Evolutionary conservation across 2,113 vertebrate species (phyloP), one percentile per base, ranked within the genome.

Genomic region (Malurus melanocephalus): DNA sequence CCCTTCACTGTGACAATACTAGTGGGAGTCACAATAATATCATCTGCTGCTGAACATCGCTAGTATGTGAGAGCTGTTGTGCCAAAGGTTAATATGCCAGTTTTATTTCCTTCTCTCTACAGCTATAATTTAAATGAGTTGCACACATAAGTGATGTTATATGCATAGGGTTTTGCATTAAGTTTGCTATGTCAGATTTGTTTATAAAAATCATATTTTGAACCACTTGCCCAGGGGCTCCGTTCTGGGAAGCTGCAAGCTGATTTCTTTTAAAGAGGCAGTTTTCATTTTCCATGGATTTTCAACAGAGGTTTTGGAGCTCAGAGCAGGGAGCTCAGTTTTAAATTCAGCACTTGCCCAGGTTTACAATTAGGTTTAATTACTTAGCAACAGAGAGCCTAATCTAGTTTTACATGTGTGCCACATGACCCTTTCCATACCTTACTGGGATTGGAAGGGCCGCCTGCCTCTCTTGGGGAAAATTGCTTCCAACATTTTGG

Each of bases 141-240:
- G 93, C 95, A 93, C 82, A 73, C 68, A 48, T 79, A 96, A 96
- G 91, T 87, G 89, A 93, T 96, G 85, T 85, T 97, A 80, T 93
- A 93, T 94, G 91, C 94, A 96, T 94, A 95, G 89, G 79, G 76
- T 80, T 97, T 97, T 97, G 90, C 95, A 94, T 95, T 96, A 94
- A 95, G 95, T 96, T 97, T 97, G 92, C 96, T 94, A 89, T 96
- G 96, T 96, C 96, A 96, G 79, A 84, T 96, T 97, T 97, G 97
- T 96, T 97, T 97, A 97, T 95, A 96, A 96, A 97, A 97, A 95
- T 94, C 95, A 56, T 97, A 96, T 96, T 97, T 97, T 97, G 94
- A 96, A 96, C 93, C 33, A 43, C 79, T 96, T 96, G 94, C 95
- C 95, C 74, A 80, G 92, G 83, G 95, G 96, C 95, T 97, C 92